Evolutionary conservation across 2,888 invertebrate species (phyloP).

Genomic region (Drosophila pegasa): DNA sequence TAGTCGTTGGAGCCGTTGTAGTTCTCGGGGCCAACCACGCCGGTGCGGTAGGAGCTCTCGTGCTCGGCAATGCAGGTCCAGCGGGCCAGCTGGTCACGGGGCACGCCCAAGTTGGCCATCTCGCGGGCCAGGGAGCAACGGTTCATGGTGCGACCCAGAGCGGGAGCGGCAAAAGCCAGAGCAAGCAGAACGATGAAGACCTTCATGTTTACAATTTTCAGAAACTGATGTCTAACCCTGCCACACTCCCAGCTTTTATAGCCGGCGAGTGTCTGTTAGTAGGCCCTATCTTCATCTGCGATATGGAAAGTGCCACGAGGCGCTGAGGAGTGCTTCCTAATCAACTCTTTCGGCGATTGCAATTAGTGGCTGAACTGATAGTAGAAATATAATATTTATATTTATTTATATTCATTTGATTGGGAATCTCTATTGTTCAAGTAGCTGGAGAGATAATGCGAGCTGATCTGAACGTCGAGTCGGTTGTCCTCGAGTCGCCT

Average conservation of each 20-base stretch:
- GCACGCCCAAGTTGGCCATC: slow-evolving; percentile 69
- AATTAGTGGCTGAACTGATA: slow-evolving; percentile 12
- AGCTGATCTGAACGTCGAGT: no score
- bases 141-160: slow-evolving; percentile 57
- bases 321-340: slow-evolving; percentile 1
- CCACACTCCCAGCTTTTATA: slow-evolving; percentile 7
- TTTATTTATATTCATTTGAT: neutral
- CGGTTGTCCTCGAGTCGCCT: no score
- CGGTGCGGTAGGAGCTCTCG: slow-evolving; percentile 82
- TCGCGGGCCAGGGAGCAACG: slow-evolving; percentile 72
- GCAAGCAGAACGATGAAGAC: slow-evolving; percentile 38
- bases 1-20: slow-evolving; percentile 84
- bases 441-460: neutral
- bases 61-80: slow-evolving; percentile 75
- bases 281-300: slow-evolving; percentile 17
- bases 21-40: slow-evolving; percentile 84
- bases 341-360: slow-evolving; percentile 3
- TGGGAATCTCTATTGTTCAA: neutral
- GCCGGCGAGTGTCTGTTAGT: neutral
- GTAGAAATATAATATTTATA: neutral
- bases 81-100: slow-evolving; percentile 55
- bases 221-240: slow-evolving; percentile 38
- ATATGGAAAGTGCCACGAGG: neutral
- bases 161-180: slow-evolving; percentile 61
- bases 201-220: slow-evolving; percentile 43